Base-by-base conservation (phyloP, 2,797 vertebrate genomes). In the Crocidura indochinensis region DNA sequence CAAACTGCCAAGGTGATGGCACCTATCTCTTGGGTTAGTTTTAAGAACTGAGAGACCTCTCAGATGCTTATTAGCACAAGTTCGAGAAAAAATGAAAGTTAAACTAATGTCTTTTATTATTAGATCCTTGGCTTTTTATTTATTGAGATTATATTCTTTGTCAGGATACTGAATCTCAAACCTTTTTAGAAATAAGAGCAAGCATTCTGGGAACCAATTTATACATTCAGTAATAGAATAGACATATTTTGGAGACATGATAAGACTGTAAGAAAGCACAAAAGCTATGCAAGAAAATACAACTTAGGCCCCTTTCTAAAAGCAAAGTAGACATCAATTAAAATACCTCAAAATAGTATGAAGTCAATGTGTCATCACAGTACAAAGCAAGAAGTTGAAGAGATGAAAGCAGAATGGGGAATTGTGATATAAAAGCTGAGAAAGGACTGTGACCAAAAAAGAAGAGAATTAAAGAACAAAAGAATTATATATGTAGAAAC, bases 161-260 rank as follows among this genome's bases (percentile, higher is more conserved):
- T 49, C 73, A 67, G 60, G 6, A 46, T 31, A 67, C 19, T 2
- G 69, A 53, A 87, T 77, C 53, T 76, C 82, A 93, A 91, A 68
- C 19, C 46, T 86, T 22, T 81, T 81, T 24, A 83, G 11, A 88
- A 77, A 93, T 17, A 65, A 17, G 26, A 20, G 53, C 27, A 17
- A 51, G 22, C 1, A 44, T 46, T 11, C 22, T 29, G 77, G 81
- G 83, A 76, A 86, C 56, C 44, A 80, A 88, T 80, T 86, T 49
- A 31, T 17, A 49, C 12, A 68, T 68, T 72, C n/a, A 83, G 56
- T 68, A 88, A 84, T 65, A 53, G 3, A 69, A 69, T 0, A 27
- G 76, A 38, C 3, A 31, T 89, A 78, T 77, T 77, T 49, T 74
- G 73, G 84, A 88, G 29, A 49, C 79, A 73, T 38, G 44, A 53